Evolutionary conservation across 2,797 vertebrate genomes (phyloP).

Genomic region (Rhincodon typus): DNA sequence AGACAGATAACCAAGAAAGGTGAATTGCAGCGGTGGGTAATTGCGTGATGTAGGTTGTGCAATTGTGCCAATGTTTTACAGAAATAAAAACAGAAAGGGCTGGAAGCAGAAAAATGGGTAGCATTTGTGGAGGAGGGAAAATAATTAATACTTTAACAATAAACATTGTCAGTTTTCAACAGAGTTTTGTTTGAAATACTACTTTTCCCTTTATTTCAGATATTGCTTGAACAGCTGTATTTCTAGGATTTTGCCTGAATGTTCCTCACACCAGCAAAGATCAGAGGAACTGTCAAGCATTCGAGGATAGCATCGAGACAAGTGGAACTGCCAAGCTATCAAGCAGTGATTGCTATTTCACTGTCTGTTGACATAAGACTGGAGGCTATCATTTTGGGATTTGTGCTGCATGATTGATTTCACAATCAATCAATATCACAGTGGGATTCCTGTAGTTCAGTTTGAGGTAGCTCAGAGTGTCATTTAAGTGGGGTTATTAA

Average conservation of each 20-base stretch:
- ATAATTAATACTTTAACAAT: not conserved
- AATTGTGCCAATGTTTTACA: not conserved
- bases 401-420: no score
- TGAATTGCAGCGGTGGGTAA: not conserved
- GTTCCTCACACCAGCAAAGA: not conserved
- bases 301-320: no score
- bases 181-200: not conserved
- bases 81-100: not conserved
- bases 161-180: not conserved
- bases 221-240: not conserved
- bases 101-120: not conserved
- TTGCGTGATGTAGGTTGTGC: not conserved
- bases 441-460: no score
- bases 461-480: no score
- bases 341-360: no score
- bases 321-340: no score
- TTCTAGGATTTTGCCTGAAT: not conserved
- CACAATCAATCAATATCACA: no score
- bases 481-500: no score
- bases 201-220: not conserved
- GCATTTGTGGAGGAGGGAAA: not conserved
- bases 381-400: no score
- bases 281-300: not conserved
- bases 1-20: not conserved
- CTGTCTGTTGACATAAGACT: no score